A percentile compares a stretch with the other conserved stretches of the same genome.
phyloP scores from a whole-genome alignment of 2,797 vertebrate genomes.

The Myripristis murdjan region DNA sequence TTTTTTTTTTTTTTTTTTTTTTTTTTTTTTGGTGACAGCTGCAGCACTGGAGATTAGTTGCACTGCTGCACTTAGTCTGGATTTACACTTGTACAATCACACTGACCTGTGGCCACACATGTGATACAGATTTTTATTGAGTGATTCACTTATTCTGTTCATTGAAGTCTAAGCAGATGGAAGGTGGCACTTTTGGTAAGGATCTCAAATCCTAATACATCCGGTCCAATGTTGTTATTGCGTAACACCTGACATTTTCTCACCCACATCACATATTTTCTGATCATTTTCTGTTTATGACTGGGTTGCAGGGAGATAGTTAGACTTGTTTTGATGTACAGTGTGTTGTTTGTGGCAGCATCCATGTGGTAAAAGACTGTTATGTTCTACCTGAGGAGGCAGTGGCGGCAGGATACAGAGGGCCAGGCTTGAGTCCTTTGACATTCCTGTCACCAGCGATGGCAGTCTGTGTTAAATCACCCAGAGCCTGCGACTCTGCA shows the following conservation, averaged over 20 bases:
- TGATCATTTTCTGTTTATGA: slow-evolving; percentile 37
- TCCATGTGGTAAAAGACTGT: slow-evolving; percentile 55
- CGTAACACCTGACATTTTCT: not conserved
- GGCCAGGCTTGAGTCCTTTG: slow-evolving; percentile 47
- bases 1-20: no score
- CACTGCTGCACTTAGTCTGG: not conserved
- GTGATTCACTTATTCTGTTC: no score
- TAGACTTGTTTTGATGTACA: slow-evolving; percentile 24
- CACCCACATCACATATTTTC: slow-evolving; percentile 27
- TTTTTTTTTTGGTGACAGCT: no score
- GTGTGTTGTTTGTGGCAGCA: slow-evolving; percentile 34
- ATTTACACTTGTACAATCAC: not conserved
- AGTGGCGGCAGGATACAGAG: slow-evolving; percentile 11
- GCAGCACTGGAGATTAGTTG: not conserved
- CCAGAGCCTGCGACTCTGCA: slow-evolving; percentile 49
- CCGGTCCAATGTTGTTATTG: not conserved
- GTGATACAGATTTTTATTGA: not conserved
- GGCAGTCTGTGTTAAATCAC: slow-evolving; percentile 58
- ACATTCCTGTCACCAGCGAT: slow-evolving; percentile 67
- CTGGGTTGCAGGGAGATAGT: slow-evolving; percentile 28
- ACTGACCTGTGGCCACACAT: not conserved
- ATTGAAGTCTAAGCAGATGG: no score
- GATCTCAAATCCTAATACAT: not conserved
- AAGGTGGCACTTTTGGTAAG: not conserved
- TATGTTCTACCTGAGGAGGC: slow-evolving; percentile 56